Base-by-base conservation (phyloP, 1,140 invertebrate genomes). In the Drosophila teissieri region DNA sequence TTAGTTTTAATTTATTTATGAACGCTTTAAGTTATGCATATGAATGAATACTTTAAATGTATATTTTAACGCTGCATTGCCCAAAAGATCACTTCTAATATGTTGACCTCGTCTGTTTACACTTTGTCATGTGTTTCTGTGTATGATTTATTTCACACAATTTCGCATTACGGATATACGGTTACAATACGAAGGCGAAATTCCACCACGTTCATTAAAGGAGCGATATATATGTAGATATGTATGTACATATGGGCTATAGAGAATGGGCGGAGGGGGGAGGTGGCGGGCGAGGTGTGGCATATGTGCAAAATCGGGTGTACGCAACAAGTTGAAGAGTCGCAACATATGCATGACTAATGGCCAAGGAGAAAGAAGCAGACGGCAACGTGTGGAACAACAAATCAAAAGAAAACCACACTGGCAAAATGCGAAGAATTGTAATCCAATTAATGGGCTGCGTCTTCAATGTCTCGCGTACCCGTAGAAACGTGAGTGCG, bases 361-460 rank as follows among this genome's bases (percentile, higher is more conserved):
- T 76, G 48, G 53, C 53, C 40, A 37, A 49, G 27, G 44, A 64
- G 51, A 70, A 55, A 64, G 48, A 61, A 51, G 49, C 68, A 68
- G 42, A 70, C 49, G 62, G 44, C 80, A 83, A 75, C 58, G 68
- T 78, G 78, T 49, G 56, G 42, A 61, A 81, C 42, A 42, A 53
- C 19, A 40, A 76, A 45, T 45, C 19, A 51, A 61, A 27, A 39
- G 76, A 60, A 40, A 72, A 52, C 46, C 49, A 37, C 51, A 40
- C 44, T 63, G 69, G 69, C 53, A 67, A 67, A 76, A 67, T 53
- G 73, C 73, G 54, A 37, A 76, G 68, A 72, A 72, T 86, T 86
- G 68, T 88, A 85, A 85, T 85, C 83, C 82, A 85, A 85, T 85
- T 85, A 88, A 74, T 88, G 74, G 58, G 36, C 51, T 61, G 67